Evolutionary conservation across 2,113 vertebrate species (phyloP), one percentile per base, ranked within the genome.

Genomic region (Paralichthys olivaceus): DNA sequence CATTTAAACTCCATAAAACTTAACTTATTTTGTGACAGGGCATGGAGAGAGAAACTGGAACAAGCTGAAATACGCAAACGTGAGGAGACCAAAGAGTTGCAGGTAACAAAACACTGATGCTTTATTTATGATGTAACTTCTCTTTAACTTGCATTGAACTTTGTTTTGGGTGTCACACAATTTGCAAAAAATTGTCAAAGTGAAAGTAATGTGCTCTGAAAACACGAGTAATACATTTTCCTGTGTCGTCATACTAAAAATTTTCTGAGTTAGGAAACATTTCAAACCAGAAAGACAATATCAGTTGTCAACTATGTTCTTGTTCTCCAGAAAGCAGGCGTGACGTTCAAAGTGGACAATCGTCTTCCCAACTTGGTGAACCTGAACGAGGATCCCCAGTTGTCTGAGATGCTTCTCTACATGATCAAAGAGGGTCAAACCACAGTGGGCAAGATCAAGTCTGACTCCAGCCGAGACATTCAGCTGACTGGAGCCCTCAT

Each of bases 321-420:
- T 72, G 11, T 0, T 67, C 14, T 53, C 63, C 55, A 99, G 97
- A 97, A 96, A 95, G 95, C 95, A 58, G 98, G 96, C 25, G 93
- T 97, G 86, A 95, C 97, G 1, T 97, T 99, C 89, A 96, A 96
- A 90, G 95, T 97, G 91, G 97, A 98, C 91, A 97, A 97, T 85
- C 92, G 84, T 57, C 92, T 98, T 59, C 97, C 98, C 65, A 98
- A 98, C 88, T 93, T 99, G 60, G 97, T 99, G 63, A 99, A 98
- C 86, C 95, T 99, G 80, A 99, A 95, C 54, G 98, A 98, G 90
- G 98, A 99, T 79, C 98, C 98, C 32, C 98, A 99, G 90, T 94
- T 98, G 63, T 99, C 98, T 2, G 97, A 98, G 90, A 96, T 97
- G 95, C 94, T 99, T 34, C 88, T 99, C 4, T 99, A 99, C 81